Conservation (phyloP, 1,140 invertebrate species). For the Panagrolaimus sp. region DNA sequence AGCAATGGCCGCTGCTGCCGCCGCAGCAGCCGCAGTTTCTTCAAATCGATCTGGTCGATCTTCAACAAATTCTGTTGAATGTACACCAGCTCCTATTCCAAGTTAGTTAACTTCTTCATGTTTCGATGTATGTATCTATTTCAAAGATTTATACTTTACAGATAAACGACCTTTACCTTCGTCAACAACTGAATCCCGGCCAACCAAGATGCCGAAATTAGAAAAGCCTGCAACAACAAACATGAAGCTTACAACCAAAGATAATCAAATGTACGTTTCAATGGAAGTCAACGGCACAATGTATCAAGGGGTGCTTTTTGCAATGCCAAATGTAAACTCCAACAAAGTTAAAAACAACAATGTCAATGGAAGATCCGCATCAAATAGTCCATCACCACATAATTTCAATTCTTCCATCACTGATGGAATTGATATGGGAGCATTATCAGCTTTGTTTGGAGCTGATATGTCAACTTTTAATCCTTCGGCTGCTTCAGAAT, state of each 20-base stretch:
- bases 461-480: no score
- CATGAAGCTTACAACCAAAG: conserved; percentile 26
- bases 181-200: not conserved
- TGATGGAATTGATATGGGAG: no score
- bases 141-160: conserved; percentile 20
- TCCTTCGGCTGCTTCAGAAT: no score
- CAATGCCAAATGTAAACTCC: conserved; percentile 27
- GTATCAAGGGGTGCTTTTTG: conserved; percentile 64
- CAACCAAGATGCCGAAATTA: conserved; percentile 8
- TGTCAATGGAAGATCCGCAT: no score
- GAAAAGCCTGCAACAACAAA: conserved; percentile 2
- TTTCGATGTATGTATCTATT: no score
- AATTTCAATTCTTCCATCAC: no score
- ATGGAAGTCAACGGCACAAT: conserved; percentile 86
- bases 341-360: no score
- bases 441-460: no score
- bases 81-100: not conserved
- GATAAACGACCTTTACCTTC: conserved; percentile 18
- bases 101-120: no score
- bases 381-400: no score
- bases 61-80: conserved; percentile 34
- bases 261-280: conserved; percentile 77
- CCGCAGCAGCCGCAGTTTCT: no score
- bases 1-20: no score
- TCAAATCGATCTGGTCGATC: conserved; percentile 26